Conservation (phyloP, 2,888 invertebrate genomes). For the Synanthedon myopaeformis region DNA sequence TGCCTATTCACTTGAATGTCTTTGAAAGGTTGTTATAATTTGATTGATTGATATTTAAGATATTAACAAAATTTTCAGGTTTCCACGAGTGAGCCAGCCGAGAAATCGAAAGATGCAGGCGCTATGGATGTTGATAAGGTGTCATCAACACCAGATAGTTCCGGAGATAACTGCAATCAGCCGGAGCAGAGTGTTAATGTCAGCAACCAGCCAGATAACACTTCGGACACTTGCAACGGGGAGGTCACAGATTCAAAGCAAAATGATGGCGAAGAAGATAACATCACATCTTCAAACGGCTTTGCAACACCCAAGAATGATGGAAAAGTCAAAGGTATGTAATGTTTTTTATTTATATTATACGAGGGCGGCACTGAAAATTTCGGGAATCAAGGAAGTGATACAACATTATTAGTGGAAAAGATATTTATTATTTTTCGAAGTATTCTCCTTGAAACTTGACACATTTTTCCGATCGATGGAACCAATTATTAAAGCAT, state of each 20-base stretch:
- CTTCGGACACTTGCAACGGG: conserved; percentile 37
- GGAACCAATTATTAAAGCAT: no score
- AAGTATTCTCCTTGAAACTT: no score
- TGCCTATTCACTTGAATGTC: not conserved
- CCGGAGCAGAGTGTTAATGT: conserved; percentile 55
- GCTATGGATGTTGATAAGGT: conserved; percentile 38
- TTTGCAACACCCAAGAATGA: conserved; percentile 42
- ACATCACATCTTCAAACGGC: conserved; percentile 66
- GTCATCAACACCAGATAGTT: conserved; percentile 49
- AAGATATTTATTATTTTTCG: no score
- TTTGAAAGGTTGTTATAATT: not conserved
- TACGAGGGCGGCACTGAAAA: no score
- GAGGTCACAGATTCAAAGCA: conserved; percentile 59
- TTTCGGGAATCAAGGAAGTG: no score
- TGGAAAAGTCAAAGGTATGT: conserved; percentile 48
- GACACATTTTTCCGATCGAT: no score
- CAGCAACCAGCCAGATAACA: conserved; percentile 31
- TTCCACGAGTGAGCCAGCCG: conserved; percentile 52
- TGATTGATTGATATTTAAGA: not conserved
- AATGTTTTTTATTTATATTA: no score
- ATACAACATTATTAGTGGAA: no score
- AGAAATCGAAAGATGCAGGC: conserved; percentile 23
- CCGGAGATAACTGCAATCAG: conserved; percentile 47
- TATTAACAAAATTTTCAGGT: conserved; percentile 25
- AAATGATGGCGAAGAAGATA: conserved; percentile 44